These are phyloP conservation scores for Pseudorhiza aurosa DNA, from an alignment of 30 jellyfish, hydroid and myxozoan species.

Conservation along the genomic window DNA sequence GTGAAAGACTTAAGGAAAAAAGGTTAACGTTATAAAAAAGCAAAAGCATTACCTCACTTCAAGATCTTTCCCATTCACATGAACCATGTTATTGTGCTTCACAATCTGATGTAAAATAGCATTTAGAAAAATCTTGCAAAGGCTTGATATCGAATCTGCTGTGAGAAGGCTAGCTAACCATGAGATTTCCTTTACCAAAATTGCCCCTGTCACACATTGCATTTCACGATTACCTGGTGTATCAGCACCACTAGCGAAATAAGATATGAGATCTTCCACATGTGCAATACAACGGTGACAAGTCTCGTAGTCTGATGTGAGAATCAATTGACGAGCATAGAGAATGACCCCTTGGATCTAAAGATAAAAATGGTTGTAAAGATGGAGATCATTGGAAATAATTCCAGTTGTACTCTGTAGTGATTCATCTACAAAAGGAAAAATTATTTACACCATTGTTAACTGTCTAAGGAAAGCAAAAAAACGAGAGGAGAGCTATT, in stretches of 20 bases:
- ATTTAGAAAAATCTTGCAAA: not conserved
- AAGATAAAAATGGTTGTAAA: not conserved
- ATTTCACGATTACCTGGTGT: not conserved
- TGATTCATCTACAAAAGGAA: no score
- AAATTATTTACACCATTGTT: no score
- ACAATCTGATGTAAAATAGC: not conserved
- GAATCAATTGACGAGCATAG: not conserved
- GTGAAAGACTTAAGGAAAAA: no score
- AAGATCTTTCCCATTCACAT: not conserved
- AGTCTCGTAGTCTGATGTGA: not conserved
- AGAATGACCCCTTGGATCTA: constrained; percentile 10
- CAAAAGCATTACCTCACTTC: not conserved
- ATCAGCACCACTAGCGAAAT: not conserved
- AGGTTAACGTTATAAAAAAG: no score
- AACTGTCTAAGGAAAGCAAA: no score
- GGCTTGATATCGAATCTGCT: not conserved
- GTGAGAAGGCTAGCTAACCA: constrained; percentile 9
- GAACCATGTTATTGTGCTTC: not conserved
- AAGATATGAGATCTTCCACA: not conserved
- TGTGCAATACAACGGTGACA: not conserved
- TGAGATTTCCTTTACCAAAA: constrained; percentile 3
- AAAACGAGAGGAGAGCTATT: no score
- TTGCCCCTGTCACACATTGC: not conserved
- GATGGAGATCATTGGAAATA: no score
- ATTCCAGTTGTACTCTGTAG: no score